These are phyloP conservation scores for Plagodis pulveraria DNA, from an alignment of 2,888 invertebrate genomes.

Conservation along the genomic window DNA sequence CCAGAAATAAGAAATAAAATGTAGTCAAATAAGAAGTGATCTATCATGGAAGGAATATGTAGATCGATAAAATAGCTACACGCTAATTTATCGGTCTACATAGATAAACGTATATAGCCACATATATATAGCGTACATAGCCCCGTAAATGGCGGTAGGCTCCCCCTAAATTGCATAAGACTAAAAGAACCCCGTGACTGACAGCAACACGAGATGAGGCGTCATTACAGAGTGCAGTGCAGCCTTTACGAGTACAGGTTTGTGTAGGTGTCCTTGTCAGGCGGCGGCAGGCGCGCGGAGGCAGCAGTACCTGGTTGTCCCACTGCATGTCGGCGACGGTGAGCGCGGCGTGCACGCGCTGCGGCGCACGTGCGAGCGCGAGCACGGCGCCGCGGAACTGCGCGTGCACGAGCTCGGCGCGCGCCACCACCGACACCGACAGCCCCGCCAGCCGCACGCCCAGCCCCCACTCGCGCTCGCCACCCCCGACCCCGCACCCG, in stretches of 20 bases:
- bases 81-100: no score
- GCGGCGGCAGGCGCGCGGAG: slow-evolving; percentile 24
- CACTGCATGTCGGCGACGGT: slow-evolving; percentile 93
- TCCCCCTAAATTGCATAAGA: no score
- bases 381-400: slow-evolving; percentile 87
- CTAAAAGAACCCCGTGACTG: no score
- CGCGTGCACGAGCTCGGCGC: slow-evolving; percentile 92
- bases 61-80: no score
- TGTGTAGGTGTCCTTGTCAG: neutral
- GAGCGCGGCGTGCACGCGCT: slow-evolving; percentile 81
- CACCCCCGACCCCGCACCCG: slow-evolving; percentile 30
- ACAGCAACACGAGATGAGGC: no score
- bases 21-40: no score
- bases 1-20: no score
- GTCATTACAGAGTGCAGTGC: no score
- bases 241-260: neutral
- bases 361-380: slow-evolving; percentile 77
- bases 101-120: no score
- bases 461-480: slow-evolving; percentile 84
- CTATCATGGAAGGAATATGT: no score
- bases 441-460: slow-evolving; percentile 87
- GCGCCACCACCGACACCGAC: slow-evolving; percentile 91
- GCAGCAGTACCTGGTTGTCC: slow-evolving; percentile 89
- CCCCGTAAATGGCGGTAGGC: no score
- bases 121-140: no score